Evolutionary conservation across 2,888 invertebrate species (phyloP).

Genomic region (Thyatira batis): DNA sequence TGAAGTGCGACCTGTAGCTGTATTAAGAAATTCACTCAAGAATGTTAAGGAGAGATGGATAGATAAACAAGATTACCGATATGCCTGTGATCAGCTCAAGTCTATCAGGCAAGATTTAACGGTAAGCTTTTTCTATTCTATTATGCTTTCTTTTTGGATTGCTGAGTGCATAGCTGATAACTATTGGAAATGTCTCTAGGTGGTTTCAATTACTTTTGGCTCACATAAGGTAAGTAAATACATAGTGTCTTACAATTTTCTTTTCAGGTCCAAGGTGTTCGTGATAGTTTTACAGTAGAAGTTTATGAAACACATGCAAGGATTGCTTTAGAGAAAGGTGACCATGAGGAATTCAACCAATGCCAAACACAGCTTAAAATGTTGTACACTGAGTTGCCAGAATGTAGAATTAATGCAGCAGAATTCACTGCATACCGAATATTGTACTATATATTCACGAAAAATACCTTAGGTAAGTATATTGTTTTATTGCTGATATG

Average conservation of each 20-base stretch:
- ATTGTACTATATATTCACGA: constrained; percentile 98
- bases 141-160: constrained; percentile 1
- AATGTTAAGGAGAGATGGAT: constrained; percentile 97
- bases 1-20: constrained; percentile 94
- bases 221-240: too few relatives aligned
- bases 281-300: constrained; percentile 96
- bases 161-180: too few relatives aligned
- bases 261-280: constrained; percentile 94
- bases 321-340: constrained; percentile 98
- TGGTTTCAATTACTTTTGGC: too few relatives aligned
- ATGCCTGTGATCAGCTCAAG: constrained; percentile 99
- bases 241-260: constrained; percentile 8
- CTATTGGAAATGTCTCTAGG: too few relatives aligned
- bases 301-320: constrained; percentile 99
- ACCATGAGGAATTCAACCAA: constrained; percentile 99
- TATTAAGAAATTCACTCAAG: constrained; percentile 91
- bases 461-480: constrained; percentile 94
- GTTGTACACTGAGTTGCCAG: constrained; percentile 92
- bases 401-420: constrained; percentile 86
- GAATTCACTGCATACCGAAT: constrained; percentile 99
- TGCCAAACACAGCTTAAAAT: constrained; percentile 99
- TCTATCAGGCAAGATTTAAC: constrained; percentile 99
- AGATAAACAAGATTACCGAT: constrained; percentile 95
- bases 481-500: constrained; percentile 7
- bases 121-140: constrained; percentile 78